phyloP scores from a whole-genome alignment of 2,113 vertebrate genomes.

The Clarias macrocephalus region DNA sequence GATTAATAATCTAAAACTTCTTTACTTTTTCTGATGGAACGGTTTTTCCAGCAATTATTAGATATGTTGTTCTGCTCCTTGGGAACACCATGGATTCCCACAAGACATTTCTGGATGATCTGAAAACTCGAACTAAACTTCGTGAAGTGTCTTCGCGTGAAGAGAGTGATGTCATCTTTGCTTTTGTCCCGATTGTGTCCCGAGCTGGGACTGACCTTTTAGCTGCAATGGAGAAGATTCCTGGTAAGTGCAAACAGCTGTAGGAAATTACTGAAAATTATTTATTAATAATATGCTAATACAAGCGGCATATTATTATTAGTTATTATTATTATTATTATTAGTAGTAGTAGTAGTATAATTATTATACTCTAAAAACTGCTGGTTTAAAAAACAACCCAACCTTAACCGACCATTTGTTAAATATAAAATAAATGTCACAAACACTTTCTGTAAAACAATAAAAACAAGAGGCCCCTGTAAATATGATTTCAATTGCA shows the following conservation, averaged over 20 bases:
- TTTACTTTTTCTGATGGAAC: not conserved
- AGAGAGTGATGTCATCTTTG: not conserved
- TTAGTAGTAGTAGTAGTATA: too few relatives aligned
- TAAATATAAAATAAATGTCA: too few relatives aligned
- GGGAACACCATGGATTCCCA: not conserved
- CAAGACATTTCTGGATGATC: not conserved
- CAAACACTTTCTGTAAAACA: too few relatives aligned
- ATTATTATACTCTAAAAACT: too few relatives aligned
- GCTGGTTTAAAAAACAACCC: too few relatives aligned
- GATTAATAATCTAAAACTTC: not conserved
- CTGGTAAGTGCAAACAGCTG: not conserved
- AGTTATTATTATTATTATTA: too few relatives aligned
- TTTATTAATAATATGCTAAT: too few relatives aligned
- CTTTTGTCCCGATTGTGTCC: conserved; percentile 5
- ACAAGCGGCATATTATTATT: too few relatives aligned
- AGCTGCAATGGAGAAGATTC: not conserved
- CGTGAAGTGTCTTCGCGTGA: not conserved
- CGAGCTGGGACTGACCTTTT: conserved; percentile 3
- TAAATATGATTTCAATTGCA: too few relatives aligned
- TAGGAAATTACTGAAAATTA: not conserved
- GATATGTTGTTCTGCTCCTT: not conserved
- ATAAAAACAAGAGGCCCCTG: too few relatives aligned
- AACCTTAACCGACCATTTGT: too few relatives aligned
- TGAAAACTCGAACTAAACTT: not conserved
- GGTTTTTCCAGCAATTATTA: not conserved